These are phyloP conservation scores for Drosophila ohnishii DNA, from an alignment of 1,140 invertebrate genomes.

Conservation along the genomic window DNA sequence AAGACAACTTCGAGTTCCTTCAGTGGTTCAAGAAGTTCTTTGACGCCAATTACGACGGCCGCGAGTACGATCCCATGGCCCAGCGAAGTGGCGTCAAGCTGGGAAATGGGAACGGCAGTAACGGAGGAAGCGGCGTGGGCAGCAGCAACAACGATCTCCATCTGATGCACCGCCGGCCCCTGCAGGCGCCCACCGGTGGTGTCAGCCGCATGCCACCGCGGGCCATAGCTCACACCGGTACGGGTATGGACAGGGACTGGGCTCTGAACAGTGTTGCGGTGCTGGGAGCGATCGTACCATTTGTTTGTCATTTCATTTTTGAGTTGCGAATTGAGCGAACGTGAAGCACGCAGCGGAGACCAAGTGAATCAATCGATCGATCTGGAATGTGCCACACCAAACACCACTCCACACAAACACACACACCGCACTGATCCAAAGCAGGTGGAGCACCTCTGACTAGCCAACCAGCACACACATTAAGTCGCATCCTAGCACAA, in stretches of 20 bases:
- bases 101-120: slow-evolving; percentile 84
- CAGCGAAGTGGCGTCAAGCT: slow-evolving; percentile 91
- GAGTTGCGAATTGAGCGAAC: slow-evolving; percentile 33
- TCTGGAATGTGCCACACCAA: slow-evolving; percentile 18
- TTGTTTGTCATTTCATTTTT: slow-evolving; percentile 30
- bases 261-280: slow-evolving; percentile 13
- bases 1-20: slow-evolving; percentile 99
- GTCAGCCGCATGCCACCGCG: slow-evolving; percentile 35
- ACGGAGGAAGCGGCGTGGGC: slow-evolving; percentile 65
- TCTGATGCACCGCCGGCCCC: slow-evolving; percentile 83
- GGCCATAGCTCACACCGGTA: slow-evolving; percentile 33
- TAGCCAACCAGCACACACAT: slow-evolving; percentile 19
- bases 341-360: slow-evolving; percentile 45
- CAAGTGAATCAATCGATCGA: slow-evolving; percentile 1
- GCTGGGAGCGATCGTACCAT: slow-evolving; percentile 18
- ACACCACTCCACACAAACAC: slow-evolving; percentile 12
- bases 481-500: slow-evolving; percentile 30
- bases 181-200: slow-evolving; percentile 73
- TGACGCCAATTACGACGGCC: slow-evolving; percentile 99
- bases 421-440: slow-evolving; percentile 12
- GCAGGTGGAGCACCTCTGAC: slow-evolving; percentile 6
- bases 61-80: slow-evolving; percentile 95
- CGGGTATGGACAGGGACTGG: slow-evolving; percentile 34
- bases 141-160: slow-evolving; percentile 79
- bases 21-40: slow-evolving; percentile 99